These are phyloP conservation scores for Byasa hedistus DNA, from an alignment of 2,888 invertebrate species.

Conservation along the genomic window DNA sequence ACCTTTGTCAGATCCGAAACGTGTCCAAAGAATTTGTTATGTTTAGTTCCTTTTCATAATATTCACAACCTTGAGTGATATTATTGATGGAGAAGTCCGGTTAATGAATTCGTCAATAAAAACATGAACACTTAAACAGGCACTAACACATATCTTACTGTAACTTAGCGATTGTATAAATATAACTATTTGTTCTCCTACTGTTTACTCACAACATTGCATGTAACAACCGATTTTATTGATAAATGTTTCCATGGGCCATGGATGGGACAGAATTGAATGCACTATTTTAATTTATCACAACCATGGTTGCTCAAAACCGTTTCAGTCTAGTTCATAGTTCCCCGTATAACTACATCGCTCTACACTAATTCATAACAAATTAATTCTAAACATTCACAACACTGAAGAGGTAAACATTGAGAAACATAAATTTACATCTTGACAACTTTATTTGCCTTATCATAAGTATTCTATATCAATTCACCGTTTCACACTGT, in stretches of 20 bases:
- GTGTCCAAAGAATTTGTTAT: conserved; percentile 30
- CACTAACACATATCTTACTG: conserved; percentile 34
- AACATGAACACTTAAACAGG: conserved; percentile 50
- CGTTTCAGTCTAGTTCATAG: conserved; percentile 44
- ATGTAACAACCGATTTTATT: conserved; percentile 63
- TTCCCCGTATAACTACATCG: conserved; percentile 51
- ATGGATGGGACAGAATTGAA: conserved; percentile 45
- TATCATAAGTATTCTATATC: conserved; percentile 47
- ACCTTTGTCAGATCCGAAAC: conserved; percentile 2
- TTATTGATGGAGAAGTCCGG: conserved; percentile 54
- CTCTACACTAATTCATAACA: conserved; percentile 51
- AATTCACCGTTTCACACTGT: conserved; percentile 55
- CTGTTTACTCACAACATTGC: conserved; percentile 70
- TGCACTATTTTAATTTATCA: conserved; percentile 58
- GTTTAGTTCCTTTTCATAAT: conserved; percentile 61
- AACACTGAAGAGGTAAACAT: conserved; percentile 79
- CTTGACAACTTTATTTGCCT: conserved; percentile 53
- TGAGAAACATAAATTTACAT: conserved; percentile 63
- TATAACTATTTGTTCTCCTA: conserved; percentile 51
- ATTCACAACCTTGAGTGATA: conserved; percentile 75
- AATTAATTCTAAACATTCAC: conserved; percentile 55
- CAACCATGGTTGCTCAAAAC: conserved; percentile 59
- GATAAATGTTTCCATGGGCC: conserved; percentile 49
- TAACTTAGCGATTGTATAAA: conserved; percentile 52
- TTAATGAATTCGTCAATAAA: conserved; percentile 41